A percentile compares a stretch with the other conserved stretches of the same genome.
Evolutionary conservation across 2,797 vertebrate species (phyloP).

Genomic region (Hypotaenidia okinawae): DNA sequence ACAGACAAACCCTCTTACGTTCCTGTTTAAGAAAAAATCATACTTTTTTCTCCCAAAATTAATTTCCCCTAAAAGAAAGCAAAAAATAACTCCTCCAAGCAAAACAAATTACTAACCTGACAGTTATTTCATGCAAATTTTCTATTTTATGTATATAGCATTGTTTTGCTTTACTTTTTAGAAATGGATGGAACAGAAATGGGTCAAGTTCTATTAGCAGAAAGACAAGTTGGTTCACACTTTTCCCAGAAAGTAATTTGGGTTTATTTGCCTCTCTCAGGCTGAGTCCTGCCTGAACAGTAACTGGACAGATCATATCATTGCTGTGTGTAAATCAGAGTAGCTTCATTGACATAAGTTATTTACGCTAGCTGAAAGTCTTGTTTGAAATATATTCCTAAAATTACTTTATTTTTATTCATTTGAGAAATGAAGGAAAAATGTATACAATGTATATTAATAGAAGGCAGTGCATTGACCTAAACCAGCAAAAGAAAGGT

Average conservation of each 20-base stretch:
- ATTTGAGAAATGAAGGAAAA: neutral
- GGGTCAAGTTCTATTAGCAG: neutral
- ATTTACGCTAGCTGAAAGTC: neutral
- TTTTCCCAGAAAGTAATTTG: neutral
- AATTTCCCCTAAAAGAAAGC: neutral
- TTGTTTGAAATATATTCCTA: neutral
- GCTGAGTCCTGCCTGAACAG: neutral
- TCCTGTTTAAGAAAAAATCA: neutral
- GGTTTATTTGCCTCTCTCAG: neutral
- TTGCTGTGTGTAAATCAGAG: neutral
- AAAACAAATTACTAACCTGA: neutral
- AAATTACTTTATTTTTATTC: neutral
- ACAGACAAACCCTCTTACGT: accelerated
- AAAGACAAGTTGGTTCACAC: neutral
- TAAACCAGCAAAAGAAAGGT: neutral
- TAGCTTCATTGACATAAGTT: neutral
- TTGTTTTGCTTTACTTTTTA: neutral
- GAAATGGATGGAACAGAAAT: neutral
- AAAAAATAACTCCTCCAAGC: neutral
- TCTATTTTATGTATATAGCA: neutral
- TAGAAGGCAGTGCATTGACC: neutral
- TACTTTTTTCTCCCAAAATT: accelerated
- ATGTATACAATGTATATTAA: neutral
- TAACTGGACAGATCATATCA: neutral
- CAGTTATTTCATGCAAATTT: neutral